Evolutionary conservation across 2,888 invertebrate genomes (phyloP), one percentile per base, ranked within the genome.

Genomic region (Nemurella pictetii): DNA sequence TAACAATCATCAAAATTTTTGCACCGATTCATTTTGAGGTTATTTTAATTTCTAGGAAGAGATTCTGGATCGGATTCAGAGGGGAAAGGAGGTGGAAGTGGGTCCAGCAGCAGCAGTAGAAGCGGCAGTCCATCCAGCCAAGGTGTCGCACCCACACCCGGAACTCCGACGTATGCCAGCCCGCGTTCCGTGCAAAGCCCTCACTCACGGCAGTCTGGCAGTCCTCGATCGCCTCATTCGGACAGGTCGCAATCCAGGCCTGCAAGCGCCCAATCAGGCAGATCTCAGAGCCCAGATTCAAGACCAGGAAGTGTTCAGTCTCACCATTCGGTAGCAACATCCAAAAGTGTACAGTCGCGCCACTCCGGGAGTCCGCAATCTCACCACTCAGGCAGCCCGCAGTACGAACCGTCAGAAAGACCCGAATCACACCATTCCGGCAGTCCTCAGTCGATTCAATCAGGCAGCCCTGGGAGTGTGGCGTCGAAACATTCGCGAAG

Each of bases 1-100:
- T n/a, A 20, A 55, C 20, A 1, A 55, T 7, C 20, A 55, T 55
- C 55, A 55, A 7, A 55, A 7, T 20, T 3, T 30, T 83, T 74
- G n/a, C 29, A 28, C 29, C 73, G 0, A n/a, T 1, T 20, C 72
- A 26, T 74, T 83, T 55, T 55, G 9, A 12, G 9, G 27, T 9
- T 35, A 83, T 83, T 85, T 77, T 29, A 83, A 36, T 84, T 84
- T 85, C 29, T n/a, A 86, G 86, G 72, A 4, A 55, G 81, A 85
- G 85, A 86, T 84, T 85, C 85, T 25, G 91, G 90, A 84, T 91
- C 92, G 4, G 92, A 91, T 15, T 92, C 92, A 0, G 92, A 92
- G 72, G 86, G 87, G 55, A 87, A 85, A n/a, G 90, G 90, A 55
- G 85, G 85, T 26, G 86, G 86, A 15, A 90, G 90, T 87, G 91